Evolutionary conservation across 1,140 invertebrate genomes (phyloP), one percentile per base, ranked within the genome.

Genomic region (Eurosta solidaginis): DNA sequence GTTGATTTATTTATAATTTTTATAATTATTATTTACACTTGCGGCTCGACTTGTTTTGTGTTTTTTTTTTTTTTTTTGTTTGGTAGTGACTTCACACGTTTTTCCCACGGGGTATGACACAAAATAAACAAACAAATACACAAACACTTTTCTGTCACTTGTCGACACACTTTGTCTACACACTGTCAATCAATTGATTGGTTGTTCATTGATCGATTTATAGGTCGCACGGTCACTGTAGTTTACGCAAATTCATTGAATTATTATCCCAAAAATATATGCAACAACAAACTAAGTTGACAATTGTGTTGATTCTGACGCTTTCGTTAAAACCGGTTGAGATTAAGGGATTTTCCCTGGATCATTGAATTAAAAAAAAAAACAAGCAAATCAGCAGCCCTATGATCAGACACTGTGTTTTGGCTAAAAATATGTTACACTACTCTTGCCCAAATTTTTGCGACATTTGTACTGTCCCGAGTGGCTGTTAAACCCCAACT

Each of bases 401-500:
- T n/a, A n/a, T 29, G 20, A 68, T 29, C 59, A 40, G 29, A n/a
- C 36, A 42, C 52, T 63, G 50, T 45, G 50, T 77, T 75, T 47
- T 40, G 73, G 17, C 33, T 63, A 2, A 27, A 45, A 68, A 40
- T 63, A 17, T 68, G 47, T 76, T 36, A 29, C 50, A 63, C 52
- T 77, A 52, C 49, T 68, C 76, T 77, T 52, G 76, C 76, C 40
- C n/a, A 44, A 74, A 36, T 86, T 54, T 81, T 83, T 86, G 85
- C 85, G 84, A 68, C 78, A 82, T 80, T 81, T 79, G 80, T 85
- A 84, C 85, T 84, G 85, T 88, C 87, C 87, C 87, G 87, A 87
- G 87, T 88, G 87, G 80, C 87, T 85, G 85, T 86, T 82, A 88
- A 88, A 88, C 87, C 87, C 87, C 87, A 87, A 88, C 86, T 88